These are phyloP conservation scores for Salvelinus sp. DNA, from an alignment of 2,113 vertebrate species.

Conservation along the genomic window DNA sequence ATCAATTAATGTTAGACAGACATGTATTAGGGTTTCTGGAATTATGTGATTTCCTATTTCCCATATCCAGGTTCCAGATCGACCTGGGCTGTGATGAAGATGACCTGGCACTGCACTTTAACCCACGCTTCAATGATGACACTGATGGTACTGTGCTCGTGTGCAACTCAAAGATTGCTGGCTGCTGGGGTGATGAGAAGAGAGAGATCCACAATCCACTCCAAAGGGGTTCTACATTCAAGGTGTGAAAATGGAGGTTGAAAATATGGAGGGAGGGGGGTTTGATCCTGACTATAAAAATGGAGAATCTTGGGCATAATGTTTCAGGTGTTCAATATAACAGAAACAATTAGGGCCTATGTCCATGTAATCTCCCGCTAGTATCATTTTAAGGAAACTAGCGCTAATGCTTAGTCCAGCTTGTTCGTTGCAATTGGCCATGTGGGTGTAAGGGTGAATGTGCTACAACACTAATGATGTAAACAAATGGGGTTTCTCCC, in stretches of 20 bases:
- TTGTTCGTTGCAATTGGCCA: neutral
- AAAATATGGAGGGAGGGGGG: neutral
- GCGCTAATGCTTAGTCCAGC: no score
- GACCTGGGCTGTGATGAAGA: conserved; percentile 80
- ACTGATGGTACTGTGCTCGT: conserved; percentile 77
- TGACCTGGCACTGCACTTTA: conserved; percentile 84
- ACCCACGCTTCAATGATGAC: conserved; percentile 83
- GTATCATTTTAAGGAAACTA: no score
- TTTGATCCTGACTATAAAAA: no score
- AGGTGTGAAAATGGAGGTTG: conserved; percentile 70
- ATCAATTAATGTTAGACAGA: neutral
- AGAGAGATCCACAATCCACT: conserved; percentile 82
- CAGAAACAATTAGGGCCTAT: no score
- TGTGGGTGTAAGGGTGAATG: neutral
- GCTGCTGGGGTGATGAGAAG: conserved; percentile 83
- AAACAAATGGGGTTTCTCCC: neutral
- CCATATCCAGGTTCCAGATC: conserved; percentile 78
- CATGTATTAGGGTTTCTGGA: neutral
- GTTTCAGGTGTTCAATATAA: no score
- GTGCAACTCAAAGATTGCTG: conserved; percentile 83
- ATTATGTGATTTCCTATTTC: neutral
- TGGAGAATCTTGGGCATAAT: no score
- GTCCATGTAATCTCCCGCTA: no score
- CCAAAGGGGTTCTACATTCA: conserved; percentile 68
- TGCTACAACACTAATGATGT: neutral